These are phyloP conservation scores for Monochamus alternatus DNA, from an alignment of 2,888 invertebrate genomes.

Conservation along the genomic window DNA sequence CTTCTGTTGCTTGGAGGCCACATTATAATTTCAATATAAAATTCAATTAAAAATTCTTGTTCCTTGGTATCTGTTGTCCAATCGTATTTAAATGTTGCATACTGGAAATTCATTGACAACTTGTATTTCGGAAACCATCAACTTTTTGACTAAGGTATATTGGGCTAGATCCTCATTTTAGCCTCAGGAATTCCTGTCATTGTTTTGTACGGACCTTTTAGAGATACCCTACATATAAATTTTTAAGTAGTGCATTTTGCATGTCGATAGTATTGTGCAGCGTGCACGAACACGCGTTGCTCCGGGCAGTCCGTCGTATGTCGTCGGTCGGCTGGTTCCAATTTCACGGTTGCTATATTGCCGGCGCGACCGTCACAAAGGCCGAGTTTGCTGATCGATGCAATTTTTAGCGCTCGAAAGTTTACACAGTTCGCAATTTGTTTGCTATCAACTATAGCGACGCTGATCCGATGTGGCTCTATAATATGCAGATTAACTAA, in stretches of 20 bases:
- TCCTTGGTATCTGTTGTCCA: too few relatives aligned
- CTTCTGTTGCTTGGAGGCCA: too few relatives aligned
- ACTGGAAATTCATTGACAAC: too few relatives aligned
- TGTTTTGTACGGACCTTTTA: too few relatives aligned
- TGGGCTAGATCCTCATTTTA: too few relatives aligned
- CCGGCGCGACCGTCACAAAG: conserved; percentile 1
- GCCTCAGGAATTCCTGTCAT: too few relatives aligned
- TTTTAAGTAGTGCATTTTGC: background rate
- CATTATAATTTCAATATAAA: too few relatives aligned
- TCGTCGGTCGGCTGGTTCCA: conserved; percentile 19
- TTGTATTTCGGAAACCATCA: too few relatives aligned
- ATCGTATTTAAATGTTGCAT: too few relatives aligned
- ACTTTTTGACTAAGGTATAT: too few relatives aligned
- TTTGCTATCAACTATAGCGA: background rate
- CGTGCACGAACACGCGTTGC: background rate
- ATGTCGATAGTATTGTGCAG: background rate
- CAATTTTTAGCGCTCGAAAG: conserved; percentile 8
- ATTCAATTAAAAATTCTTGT: too few relatives aligned
- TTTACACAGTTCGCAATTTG: conserved; percentile 4
- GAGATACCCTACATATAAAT: too few relatives aligned
- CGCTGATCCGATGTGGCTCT: conserved; percentile 6
- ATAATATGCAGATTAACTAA: background rate
- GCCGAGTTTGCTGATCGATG: background rate
- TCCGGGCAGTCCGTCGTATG: conserved; percentile 11
- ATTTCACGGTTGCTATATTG: conserved; percentile 25